Percentiles rank a stretch among this genome's conserved stretches.
phyloP scores from a whole-genome alignment of 2,113 vertebrate genomes.

The Spilogale gracilis region DNA sequence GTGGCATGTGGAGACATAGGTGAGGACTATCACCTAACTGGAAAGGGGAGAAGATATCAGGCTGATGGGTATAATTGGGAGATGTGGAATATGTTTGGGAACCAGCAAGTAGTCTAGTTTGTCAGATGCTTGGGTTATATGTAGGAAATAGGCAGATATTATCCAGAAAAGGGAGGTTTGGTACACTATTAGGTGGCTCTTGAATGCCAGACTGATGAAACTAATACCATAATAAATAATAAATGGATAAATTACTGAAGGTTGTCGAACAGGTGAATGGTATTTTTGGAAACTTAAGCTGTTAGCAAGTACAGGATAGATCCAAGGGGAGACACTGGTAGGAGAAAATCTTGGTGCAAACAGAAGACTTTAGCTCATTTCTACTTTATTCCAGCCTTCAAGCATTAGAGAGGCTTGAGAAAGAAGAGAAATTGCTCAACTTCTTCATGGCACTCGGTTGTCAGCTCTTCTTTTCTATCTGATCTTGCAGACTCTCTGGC shows the following conservation, averaged over 20 bases:
- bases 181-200: neutral
- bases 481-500: neutral
- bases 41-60: neutral
- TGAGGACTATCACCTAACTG: neutral
- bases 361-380: neutral
- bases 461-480: neutral
- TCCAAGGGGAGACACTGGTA: neutral
- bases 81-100: neutral
- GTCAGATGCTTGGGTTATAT: neutral
- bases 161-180: neutral
- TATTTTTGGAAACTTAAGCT: constrained; percentile 47
- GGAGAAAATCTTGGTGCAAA: neutral
- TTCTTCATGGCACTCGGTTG: neutral
- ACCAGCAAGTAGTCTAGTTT: neutral
- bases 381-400: neutral
- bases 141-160: neutral
- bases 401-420: neutral
- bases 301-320: neutral
- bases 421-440: neutral
- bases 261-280: constrained; percentile 49
- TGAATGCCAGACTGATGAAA: constrained; percentile 13
- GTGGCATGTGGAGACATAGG: neutral
- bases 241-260: constrained; percentile 21
- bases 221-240: constrained; percentile 29
- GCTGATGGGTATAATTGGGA: neutral